Evolutionary conservation across 2,113 vertebrate species (phyloP), one percentile per base, ranked within the genome.

Genomic region (Pontoporia blainvillei): DNA sequence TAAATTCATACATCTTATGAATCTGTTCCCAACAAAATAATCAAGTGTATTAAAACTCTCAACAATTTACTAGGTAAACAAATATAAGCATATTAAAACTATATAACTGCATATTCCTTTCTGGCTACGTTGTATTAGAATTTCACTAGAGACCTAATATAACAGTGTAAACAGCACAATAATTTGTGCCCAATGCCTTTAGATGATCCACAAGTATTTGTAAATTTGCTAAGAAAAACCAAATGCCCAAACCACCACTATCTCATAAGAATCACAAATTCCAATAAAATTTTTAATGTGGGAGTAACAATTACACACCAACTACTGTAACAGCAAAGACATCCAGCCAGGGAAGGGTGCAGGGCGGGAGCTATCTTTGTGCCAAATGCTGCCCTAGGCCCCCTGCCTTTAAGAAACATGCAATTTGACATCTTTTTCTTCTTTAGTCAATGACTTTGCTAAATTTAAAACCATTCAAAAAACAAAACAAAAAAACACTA

Each of bases 171-270:
- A 95, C 2, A 86, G 49, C 39, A 67, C 29, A 87, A 34, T 66
- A 66, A 95, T 67, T 83, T 94, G 49, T 86, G 67, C 29, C 76
- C 54, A 91, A 29, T 59, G 31, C 34, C 59, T 91, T 84, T 44
- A 76, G 23, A 6, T 83, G 36, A 88, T 75, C 36, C 25, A 5
- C n/a, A 76, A 84, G 23, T 71, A 86, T 62, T 44, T 85, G n/a
- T 54, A 92, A 91, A 91, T 72, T 54, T 88, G 54, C 67, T 95
- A 86, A 95, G 54, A 95, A 95, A 92, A 92, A 88, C 52, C 49
- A 75, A 73, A 95, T 78, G 14, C 44, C 17, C 66, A 93, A 86
- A 94, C 46, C 5, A 96, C 36, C 31, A 79, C 21, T 82, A 18
- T 54, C 46, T 76, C 57, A 57, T 12, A 84, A 86, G 29, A 95